Evolutionary conservation across 2,113 vertebrate genomes (phyloP), one percentile per base, ranked within the genome.

Genomic region (Pterocles burchelli): DNA sequence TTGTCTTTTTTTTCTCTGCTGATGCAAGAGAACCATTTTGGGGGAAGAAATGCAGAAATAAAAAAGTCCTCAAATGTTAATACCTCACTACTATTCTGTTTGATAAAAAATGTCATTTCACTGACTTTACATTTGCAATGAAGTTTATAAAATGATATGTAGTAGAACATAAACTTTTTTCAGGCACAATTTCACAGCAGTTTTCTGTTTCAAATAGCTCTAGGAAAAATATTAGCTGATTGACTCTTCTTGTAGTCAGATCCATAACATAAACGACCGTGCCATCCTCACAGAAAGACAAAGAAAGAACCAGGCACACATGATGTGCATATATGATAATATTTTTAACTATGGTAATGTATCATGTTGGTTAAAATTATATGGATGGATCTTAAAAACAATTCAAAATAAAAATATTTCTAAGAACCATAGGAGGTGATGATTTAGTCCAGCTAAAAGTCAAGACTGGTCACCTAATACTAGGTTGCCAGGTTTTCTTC

Each of bases 111-210:
- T 46, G n/a, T 15, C 17, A 46, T 87, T 92, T 87, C 45, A 59
- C 13, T 78, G 68, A 65, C 66, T 81, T 84, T 62, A 85, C 45
- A 48, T 82, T 87, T 75, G 10, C 57, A 65, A 67, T 84, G 49
- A 92, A 65, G 54, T 91, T 96, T 94, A 72, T 72, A 75, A 95
- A 87, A 71, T 78, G 76, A 51, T 89, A 77, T 29, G 38, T 77
- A n/a, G 57, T 85, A 92, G 65, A 93, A 91, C 38, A 87, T n/a
- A 38, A 92, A 72, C 48, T 13, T 93, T 93, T 73, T 92, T 77
- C 79, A 92, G 68, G 80, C 86, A 92, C 61, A 84, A 72, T 90
- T 85, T 92, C 89, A 81, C 70, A 90, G 92, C 14, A 63, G 46
- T 78, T 57, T 86, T 84, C 80, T 89, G 38, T 81, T 81, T 89